These are phyloP conservation scores for Rhyacichthys aspro DNA, from an alignment of 2,797 vertebrate genomes.

Conservation along the genomic window DNA sequence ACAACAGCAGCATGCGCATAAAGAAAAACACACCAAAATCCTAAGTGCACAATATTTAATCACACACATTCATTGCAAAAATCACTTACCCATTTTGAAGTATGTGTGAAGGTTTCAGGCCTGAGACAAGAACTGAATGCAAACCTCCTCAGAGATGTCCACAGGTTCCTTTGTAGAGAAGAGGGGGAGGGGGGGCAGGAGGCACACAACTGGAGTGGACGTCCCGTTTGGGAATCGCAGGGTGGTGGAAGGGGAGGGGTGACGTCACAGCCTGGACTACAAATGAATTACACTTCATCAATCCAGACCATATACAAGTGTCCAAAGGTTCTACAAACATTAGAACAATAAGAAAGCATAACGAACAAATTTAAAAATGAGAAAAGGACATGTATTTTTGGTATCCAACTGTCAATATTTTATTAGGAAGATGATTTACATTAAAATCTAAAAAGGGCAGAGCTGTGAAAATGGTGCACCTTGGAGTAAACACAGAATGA, in stretches of 20 bases:
- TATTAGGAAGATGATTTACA: constrained; percentile 50
- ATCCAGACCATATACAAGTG: constrained; percentile 15
- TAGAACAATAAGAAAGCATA: background rate
- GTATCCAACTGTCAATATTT: constrained; percentile 32
- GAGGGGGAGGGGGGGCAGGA: constrained; percentile 8
- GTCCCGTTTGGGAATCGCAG: constrained; percentile 24
- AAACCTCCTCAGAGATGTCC: constrained; percentile 13
- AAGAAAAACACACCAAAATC: background rate
- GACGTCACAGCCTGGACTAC: constrained; percentile 29
- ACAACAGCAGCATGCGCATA: background rate
- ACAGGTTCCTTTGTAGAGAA: constrained; percentile 46
- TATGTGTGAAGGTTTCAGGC: constrained; percentile 6
- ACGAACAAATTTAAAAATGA: background rate
- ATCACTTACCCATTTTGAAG: constrained; percentile 51
- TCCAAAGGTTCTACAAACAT: background rate
- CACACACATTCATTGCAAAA: background rate
- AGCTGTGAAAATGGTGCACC: constrained; percentile 8
- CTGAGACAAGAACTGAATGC: constrained; percentile 7
- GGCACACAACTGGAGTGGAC: constrained; percentile 49
- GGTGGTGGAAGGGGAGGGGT: background rate
- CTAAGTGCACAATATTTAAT: background rate
- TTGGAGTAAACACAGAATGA: constrained; percentile 16
- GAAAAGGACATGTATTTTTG: too few species aligned
- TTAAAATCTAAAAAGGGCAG: constrained; percentile 27
- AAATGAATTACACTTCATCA: constrained; percentile 35